Evolutionary conservation across 2,113 vertebrate genomes (phyloP), one percentile per base, ranked within the genome.

Genomic region (Cavia porcellus): DNA sequence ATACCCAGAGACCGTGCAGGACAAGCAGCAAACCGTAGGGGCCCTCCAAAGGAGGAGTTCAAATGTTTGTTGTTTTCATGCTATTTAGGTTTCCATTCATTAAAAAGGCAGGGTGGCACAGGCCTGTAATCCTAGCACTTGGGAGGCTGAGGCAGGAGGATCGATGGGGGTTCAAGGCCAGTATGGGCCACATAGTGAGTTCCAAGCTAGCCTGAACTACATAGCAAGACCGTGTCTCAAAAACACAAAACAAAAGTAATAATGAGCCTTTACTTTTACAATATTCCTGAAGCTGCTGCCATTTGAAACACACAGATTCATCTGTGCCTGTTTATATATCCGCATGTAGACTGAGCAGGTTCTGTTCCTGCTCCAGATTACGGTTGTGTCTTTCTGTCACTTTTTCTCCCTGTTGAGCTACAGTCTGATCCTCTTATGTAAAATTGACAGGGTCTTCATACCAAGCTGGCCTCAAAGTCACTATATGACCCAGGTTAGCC

Each of bases 1-100:
- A 24, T 11, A 17, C 4, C 0, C 35, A 22, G 25, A 22, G 28
- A 84, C 19, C 8, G 13, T 13, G 42, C 0, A 12, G 20, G 7
- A 11, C 38, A 24, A 42, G 64, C 22, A 30, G n/a, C 20, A 5
- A 74, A 84, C 9, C 35, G 57, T 74, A 50, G 9, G 32, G 47
- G 32, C 11, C 38, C 59, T 62, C 32, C 32, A 50, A 22, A n/a
- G 77, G 47, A 19, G 59, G 5, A 50, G 42, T 66, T 92, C 57
- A 75, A 66, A 55, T 45, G 19, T 8, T 2, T 32, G 6, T 64
- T 86, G 83, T 57, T 86, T 64, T 72, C 55, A 6, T 66, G 19
- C 30, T 83, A 45, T 77, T 92, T 5, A 47, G 64, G 30, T 47
- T 83, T 57, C 35, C 38, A 20, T 28, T 75, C 86, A 82, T 64